These are phyloP conservation scores for Acutogordius australiensis DNA, from an alignment of 2,888 invertebrate genomes.

Conservation along the genomic window DNA sequence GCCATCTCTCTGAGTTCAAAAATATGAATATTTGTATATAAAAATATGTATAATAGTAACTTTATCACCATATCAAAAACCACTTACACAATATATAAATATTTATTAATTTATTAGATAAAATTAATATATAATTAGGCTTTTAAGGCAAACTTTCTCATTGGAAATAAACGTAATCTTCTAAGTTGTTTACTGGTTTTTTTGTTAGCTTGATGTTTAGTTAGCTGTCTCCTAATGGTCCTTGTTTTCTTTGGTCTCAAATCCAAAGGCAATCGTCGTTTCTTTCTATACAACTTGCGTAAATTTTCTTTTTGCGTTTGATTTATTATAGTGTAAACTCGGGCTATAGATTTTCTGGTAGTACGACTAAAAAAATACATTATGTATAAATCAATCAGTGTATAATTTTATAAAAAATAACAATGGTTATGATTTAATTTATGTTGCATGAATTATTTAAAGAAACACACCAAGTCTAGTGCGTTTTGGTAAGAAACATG, in stretches of 20 bases:
- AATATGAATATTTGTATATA: too few relatives aligned
- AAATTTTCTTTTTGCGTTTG: constrained; percentile 94
- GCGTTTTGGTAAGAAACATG: constrained; percentile 1
- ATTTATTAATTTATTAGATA: too few relatives aligned
- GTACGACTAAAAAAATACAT: constrained; percentile 48
- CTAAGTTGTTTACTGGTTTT: constrained; percentile 65
- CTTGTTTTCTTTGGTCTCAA: constrained; percentile 84
- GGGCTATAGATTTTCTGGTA: constrained; percentile 84
- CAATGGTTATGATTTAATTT: constrained; percentile 12
- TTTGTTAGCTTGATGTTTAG: constrained; percentile 48
- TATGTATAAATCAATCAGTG: constrained; percentile 13
- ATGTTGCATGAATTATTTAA: constrained; percentile 11
- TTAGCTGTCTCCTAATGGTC: constrained; percentile 63
- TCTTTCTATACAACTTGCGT: constrained; percentile 64
- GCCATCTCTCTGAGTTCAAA: too few relatives aligned
- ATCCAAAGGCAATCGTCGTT: constrained; percentile 86
- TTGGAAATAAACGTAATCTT: constrained; percentile 56
- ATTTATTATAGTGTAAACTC: constrained; percentile 77
- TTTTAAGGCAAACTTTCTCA: constrained; percentile 72
- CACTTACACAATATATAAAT: too few relatives aligned
- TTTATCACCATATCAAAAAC: too few relatives aligned
- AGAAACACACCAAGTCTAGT: neutral
- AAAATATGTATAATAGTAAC: too few relatives aligned
- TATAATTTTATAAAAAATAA: neutral
- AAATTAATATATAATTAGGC: too few relatives aligned